These are phyloP conservation scores for Thomomys bottae DNA, from an alignment of 2,113 vertebrate species.

Conservation along the genomic window DNA sequence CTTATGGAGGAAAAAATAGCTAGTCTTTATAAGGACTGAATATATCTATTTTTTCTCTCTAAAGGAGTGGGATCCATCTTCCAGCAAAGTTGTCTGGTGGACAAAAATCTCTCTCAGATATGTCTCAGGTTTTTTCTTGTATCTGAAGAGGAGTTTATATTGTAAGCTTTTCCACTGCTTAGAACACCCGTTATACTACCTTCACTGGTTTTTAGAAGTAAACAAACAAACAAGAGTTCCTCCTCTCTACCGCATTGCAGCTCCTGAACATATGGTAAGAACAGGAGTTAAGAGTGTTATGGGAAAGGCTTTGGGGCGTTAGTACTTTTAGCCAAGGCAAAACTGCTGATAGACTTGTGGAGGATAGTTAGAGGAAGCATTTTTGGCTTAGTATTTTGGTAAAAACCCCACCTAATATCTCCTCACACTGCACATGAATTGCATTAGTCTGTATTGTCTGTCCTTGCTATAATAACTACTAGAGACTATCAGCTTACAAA, in stretches of 20 bases:
- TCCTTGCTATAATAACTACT: background rate
- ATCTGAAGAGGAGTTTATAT: background rate
- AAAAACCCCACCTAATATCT: background rate
- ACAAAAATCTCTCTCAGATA: background rate
- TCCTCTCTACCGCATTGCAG: background rate
- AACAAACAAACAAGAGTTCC: background rate
- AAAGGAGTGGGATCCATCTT: background rate
- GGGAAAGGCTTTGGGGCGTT: background rate
- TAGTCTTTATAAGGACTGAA: slow-evolving; percentile 9
- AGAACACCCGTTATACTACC: too few relatives aligned
- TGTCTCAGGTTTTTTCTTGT: background rate
- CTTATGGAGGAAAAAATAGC: slow-evolving; percentile 51
- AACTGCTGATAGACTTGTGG: background rate
- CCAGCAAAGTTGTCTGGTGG: background rate
- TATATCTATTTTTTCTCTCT: background rate
- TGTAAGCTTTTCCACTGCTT: background rate
- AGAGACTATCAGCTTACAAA: background rate
- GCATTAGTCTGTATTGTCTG: background rate
- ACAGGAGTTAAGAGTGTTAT: background rate
- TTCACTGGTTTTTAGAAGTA: too few relatives aligned
- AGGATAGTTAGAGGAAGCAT: background rate
- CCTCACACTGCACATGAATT: background rate
- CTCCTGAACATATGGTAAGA: background rate
- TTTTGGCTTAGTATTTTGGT: background rate
- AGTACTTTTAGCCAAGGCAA: background rate